Evolutionary conservation across 2,888 invertebrate species (phyloP).

Genomic region (Cordilura impudica): DNA sequence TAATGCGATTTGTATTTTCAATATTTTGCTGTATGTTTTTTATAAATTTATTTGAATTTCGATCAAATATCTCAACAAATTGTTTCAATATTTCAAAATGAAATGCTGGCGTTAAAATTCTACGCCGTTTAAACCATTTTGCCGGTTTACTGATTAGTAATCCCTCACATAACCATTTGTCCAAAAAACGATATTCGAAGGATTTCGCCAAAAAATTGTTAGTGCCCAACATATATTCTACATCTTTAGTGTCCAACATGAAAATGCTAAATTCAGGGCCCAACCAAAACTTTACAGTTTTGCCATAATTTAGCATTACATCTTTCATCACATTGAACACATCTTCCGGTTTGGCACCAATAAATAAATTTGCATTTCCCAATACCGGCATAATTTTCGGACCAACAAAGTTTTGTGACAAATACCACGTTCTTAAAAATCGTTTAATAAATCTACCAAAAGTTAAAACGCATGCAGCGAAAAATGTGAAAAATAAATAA

Average conservation of each 20-base stretch:
- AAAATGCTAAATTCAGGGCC: constrained; percentile 64
- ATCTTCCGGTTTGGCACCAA: constrained; percentile 77
- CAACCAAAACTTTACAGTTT: constrained; percentile 65
- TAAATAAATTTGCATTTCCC: constrained; percentile 78
- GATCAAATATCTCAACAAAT: constrained; percentile 84
- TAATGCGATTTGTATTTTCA: constrained; percentile 78
- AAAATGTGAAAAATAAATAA: background rate
- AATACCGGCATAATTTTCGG: constrained; percentile 78
- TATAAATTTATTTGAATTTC: constrained; percentile 80
- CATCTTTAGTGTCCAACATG: constrained; percentile 64
- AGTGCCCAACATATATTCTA: constrained; percentile 63
- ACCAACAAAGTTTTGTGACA: constrained; percentile 66
- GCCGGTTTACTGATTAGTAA: constrained; percentile 65
- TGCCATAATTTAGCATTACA: constrained; percentile 72
- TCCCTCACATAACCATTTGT: constrained; percentile 69
- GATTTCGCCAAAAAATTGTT: constrained; percentile 64
- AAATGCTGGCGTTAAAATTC: constrained; percentile 86
- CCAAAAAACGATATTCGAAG: constrained; percentile 63
- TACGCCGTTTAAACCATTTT: constrained; percentile 83
- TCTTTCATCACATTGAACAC: constrained; percentile 71
- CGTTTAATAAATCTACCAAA: constrained; percentile 28
- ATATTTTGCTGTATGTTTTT: constrained; percentile 75
- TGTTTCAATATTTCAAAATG: constrained; percentile 87
- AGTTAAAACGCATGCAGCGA: constrained; percentile 1
- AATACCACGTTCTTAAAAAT: constrained; percentile 6